Percentiles rank a stretch among this genome's conserved stretches.
phyloP scores from a whole-genome alignment of 2,113 vertebrate species.

The Phocoena phocoena region DNA sequence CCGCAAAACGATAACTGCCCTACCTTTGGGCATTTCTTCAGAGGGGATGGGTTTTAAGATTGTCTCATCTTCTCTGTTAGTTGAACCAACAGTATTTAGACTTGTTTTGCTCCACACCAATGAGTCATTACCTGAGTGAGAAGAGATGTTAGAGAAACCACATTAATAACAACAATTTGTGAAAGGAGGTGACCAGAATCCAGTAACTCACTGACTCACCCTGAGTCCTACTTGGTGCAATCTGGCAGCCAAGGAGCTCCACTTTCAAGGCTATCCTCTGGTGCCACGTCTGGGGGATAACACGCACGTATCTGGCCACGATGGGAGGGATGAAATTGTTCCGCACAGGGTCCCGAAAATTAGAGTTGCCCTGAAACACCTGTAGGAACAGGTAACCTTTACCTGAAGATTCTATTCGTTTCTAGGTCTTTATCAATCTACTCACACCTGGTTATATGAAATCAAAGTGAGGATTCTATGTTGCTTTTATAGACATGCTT shows the following conservation, averaged over 20 bases:
- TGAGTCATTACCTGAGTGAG: conserved; percentile 81
- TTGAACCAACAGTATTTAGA: conserved; percentile 73
- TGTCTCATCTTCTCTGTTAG: conserved; percentile 80
- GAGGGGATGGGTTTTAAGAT: conserved; percentile 80
- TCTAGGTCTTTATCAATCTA: not conserved
- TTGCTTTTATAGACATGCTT: not conserved
- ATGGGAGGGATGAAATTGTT: conserved; percentile 89
- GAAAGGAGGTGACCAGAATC: not conserved
- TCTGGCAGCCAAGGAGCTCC: conserved; percentile 87
- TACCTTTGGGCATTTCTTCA: not conserved
- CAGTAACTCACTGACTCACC: fast-evolving
- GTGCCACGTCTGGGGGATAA: conserved; percentile 88
- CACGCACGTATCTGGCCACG: conserved; percentile 84
- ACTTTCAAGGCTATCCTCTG: conserved; percentile 86
- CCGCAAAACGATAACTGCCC: not conserved
- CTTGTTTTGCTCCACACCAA: conserved; percentile 82
- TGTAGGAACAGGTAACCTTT: conserved; percentile 52
- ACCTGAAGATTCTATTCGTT: not conserved
- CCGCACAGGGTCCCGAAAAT: conserved; percentile 83
- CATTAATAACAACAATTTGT: not conserved
- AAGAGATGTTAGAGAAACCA: not conserved
- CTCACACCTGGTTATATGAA: not conserved
- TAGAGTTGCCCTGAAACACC: conserved; percentile 89
- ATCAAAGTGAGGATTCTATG: not conserved
- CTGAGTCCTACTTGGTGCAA: conserved; percentile 79